These are phyloP conservation scores for Epiblema foenella DNA, from an alignment of 2,888 invertebrate genomes.

Conservation along the genomic window DNA sequence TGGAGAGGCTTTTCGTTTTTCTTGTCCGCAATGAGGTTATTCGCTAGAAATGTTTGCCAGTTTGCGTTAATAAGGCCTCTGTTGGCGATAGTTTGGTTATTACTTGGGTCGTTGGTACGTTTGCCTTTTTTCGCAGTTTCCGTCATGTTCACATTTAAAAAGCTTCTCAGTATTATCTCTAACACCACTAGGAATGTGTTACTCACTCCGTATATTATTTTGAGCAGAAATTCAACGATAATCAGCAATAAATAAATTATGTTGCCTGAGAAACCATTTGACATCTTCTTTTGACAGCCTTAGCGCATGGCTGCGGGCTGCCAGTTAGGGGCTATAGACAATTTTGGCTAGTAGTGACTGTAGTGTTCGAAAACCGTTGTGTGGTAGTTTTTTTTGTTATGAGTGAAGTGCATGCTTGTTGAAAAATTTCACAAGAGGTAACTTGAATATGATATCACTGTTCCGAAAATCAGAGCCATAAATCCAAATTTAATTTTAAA, in stretches of 20 bases:
- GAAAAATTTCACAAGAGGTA: not conserved
- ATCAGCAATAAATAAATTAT: conserved; percentile 65
- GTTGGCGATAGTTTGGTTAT: conserved; percentile 64
- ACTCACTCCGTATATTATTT: conserved; percentile 55
- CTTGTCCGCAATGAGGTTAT: conserved; percentile 65
- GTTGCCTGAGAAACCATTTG: conserved; percentile 60
- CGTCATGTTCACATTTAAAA: conserved; percentile 69
- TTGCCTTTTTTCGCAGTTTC: conserved; percentile 71
- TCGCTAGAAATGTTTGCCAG: conserved; percentile 75
- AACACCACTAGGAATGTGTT: conserved; percentile 52
- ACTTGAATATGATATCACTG: not conserved
- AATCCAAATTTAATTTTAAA: not conserved
- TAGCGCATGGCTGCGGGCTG: conserved; percentile 46
- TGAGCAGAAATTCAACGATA: conserved; percentile 62
- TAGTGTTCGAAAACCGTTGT: not conserved
- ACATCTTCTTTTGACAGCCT: conserved; percentile 61
- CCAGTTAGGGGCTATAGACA: conserved; percentile 25
- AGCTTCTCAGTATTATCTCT: conserved; percentile 53
- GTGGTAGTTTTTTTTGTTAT: not conserved
- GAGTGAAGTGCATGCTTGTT: not conserved
- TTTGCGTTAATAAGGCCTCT: conserved; percentile 74
- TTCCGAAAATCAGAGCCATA: not conserved
- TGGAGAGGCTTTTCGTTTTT: conserved; percentile 62
- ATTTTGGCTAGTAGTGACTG: not conserved
- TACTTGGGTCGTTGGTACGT: conserved; percentile 53